A percentile compares a stretch with the other conserved stretches of the same genome.
These are phyloP conservation scores for Pao palembangensis DNA, from an alignment of 2,113 vertebrate species.

Conservation along the genomic window DNA sequence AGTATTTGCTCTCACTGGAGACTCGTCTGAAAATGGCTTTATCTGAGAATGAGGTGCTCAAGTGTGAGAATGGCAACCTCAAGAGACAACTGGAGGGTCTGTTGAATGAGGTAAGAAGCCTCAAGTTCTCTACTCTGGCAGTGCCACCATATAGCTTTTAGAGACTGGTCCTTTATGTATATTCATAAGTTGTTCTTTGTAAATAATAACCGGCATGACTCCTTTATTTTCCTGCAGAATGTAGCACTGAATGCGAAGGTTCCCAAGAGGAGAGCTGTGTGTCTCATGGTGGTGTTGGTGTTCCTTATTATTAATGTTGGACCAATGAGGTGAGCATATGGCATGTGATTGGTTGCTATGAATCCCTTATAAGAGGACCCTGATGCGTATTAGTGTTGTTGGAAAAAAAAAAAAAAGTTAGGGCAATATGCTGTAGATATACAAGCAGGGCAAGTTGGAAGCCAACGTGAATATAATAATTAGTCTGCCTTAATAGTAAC, in stretches of 20 bases:
- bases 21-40: slow-evolving; percentile 83
- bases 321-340: slow-evolving; percentile 79
- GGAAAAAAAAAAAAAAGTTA: neutral
- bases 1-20: slow-evolving; percentile 88
- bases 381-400: neutral
- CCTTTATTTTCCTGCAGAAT: slow-evolving; percentile 73
- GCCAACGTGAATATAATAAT: slow-evolving; percentile 31
- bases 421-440: no score
- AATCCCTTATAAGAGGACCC: neutral
- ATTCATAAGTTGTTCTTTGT: neutral
- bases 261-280: slow-evolving; percentile 86
- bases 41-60: slow-evolving; percentile 85
- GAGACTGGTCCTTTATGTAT: no score
- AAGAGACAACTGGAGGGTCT: slow-evolving; percentile 88
- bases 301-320: slow-evolving; percentile 84
- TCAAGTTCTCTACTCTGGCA: neutral
- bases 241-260: slow-evolving; percentile 81
- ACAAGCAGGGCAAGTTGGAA: slow-evolving; percentile 30
- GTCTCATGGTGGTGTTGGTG: slow-evolving; percentile 86
- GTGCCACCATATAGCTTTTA: neutral
- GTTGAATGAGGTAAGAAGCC: slow-evolving; percentile 79
- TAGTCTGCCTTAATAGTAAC: no score
- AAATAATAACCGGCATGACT: neutral
- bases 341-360: no score
- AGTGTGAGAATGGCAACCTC: slow-evolving; percentile 87